Evolutionary conservation across 2,888 invertebrate genomes (phyloP).

Genomic region (Agrotis clavis): DNA sequence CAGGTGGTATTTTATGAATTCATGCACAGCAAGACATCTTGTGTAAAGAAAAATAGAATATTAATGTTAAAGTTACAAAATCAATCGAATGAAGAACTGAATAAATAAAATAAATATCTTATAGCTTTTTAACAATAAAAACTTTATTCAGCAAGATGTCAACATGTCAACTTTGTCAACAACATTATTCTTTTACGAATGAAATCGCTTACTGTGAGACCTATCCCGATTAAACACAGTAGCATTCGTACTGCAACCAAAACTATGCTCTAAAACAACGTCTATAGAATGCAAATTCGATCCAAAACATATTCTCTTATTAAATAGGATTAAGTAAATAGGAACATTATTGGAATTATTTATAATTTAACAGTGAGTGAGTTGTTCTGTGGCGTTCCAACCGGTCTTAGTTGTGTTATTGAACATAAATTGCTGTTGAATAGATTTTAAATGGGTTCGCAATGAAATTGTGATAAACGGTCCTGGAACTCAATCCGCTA

Average conservation of each 20-base stretch:
- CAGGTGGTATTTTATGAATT: constrained; percentile 59
- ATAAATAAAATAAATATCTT: too few species aligned
- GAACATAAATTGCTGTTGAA: constrained; percentile 52
- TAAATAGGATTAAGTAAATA: constrained; percentile 43
- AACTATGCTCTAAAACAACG: constrained; percentile 16
- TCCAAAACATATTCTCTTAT: neutral
- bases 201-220: constrained; percentile 33
- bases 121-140: too few species aligned
- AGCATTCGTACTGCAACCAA: neutral
- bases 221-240: constrained; percentile 6
- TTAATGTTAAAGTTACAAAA: constrained; percentile 22
- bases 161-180: neutral
- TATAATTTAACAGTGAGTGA: constrained; percentile 50
- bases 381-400: constrained; percentile 48
- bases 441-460: constrained; percentile 47
- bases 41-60: constrained; percentile 37
- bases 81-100: neutral
- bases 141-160: neutral
- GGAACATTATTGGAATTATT: constrained; percentile 46
- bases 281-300: neutral
- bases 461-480: constrained; percentile 51
- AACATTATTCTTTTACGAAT: neutral
- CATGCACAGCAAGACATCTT: constrained; percentile 47
- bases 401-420: constrained; percentile 37
- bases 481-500: constrained; percentile 28